Base-by-base conservation (phyloP, 2,888 invertebrate species). In the Syrista parreyssii region DNA sequence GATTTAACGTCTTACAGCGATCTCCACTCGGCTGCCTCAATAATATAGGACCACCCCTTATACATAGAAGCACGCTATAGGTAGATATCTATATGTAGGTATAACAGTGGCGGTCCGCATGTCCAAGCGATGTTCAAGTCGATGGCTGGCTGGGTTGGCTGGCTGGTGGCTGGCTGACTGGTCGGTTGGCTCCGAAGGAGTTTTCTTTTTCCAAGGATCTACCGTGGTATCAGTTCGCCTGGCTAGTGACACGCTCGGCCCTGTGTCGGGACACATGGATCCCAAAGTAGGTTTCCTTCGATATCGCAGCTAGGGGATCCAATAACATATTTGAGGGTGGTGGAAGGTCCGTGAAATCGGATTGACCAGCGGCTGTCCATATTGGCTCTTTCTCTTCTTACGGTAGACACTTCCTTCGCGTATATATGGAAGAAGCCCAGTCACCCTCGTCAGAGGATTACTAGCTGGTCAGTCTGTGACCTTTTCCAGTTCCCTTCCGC, bases 241-340 rank as follows among this genome's bases (percentile, higher is more conserved):
- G 68, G 74, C 69, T 74, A 32, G 74, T n/a, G n/a, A 40, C 68
- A 75, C 75, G 68, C 69, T 11, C 68, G 68, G 68, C 69, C 73
- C 74, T 69, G 69, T 77, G 77, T 77, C 74, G 69, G 30, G 77
- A 74, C 73, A 74, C 74, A 77, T 33, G 69, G 75, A 75, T 71
- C 71, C 23, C 71, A 32, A 33, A 32, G 71, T 33, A 71, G 71
- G 71, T 31, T 71, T 71, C 71, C 71, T 78, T 75, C 77, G 84
- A 83, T 86, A 89, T 88, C 87, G 83, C 82, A n/a, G 82, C 79
- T 79, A 81, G 82, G 82, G 81, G 88, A 89, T 89, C 87, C 86
- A 86, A 88, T 89, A 89, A 89, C 89, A 89, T 89, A 89, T 89
- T 89, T 88, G 89, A 88, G 85, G 87, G 83, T 81, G 82, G 80